Percentiles rank a stretch among this genome's conserved stretches.
These are phyloP conservation scores for Garrulus glandarius DNA, from an alignment of 2,797 vertebrate species.

Conservation along the genomic window DNA sequence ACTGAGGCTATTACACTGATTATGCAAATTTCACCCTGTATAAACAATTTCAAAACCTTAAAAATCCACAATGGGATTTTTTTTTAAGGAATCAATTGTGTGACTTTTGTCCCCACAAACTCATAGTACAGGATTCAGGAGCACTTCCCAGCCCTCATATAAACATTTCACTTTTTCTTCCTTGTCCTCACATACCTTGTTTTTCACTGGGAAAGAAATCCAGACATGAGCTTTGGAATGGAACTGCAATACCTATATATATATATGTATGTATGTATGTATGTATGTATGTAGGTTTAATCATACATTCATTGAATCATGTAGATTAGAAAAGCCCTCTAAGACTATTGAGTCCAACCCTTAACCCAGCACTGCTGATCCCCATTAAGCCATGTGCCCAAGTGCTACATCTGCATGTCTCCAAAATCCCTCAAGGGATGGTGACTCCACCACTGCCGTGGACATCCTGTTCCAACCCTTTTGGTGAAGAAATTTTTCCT, in stretches of 20 bases:
- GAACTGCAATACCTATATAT: neutral
- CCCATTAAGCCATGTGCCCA: neutral
- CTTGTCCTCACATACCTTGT: neutral
- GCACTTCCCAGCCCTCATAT: neutral
- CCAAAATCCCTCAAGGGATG: neutral
- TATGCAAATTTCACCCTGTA: neutral
- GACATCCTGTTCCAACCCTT: neutral
- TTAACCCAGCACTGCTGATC: neutral
- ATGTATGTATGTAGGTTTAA: neutral
- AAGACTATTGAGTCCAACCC: neutral
- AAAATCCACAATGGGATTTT: neutral
- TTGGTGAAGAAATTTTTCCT: neutral
- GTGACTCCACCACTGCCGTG: neutral
- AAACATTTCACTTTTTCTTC: neutral
- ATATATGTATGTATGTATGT: accelerated
- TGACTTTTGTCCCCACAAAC: neutral
- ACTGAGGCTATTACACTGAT: neutral
- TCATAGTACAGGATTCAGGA: neutral
- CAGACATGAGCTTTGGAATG: neutral
- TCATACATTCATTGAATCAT: neutral
- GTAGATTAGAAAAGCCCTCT: neutral
- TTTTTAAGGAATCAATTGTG: neutral
- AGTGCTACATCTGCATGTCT: accelerated
- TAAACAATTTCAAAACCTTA: neutral
- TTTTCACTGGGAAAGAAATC: neutral